Conservation (phyloP, 2,797 vertebrate species). For the Spondyliosoma cantharus region DNA sequence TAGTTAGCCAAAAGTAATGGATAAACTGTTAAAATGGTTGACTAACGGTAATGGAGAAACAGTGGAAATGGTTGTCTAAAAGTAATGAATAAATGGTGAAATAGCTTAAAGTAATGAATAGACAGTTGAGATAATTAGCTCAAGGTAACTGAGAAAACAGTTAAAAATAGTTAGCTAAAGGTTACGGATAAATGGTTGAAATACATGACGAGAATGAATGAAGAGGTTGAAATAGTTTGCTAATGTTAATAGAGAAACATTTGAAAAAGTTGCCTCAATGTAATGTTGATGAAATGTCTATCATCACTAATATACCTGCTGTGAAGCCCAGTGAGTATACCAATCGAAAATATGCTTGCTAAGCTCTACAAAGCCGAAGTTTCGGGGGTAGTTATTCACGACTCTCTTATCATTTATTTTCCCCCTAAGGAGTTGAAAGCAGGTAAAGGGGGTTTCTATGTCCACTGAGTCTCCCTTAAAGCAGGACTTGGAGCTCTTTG, state of each 20-base stretch:
- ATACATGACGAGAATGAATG: too few relatives aligned
- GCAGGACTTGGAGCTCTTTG: conserved; percentile 15
- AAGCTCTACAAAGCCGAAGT: background rate
- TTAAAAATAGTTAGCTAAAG: too few relatives aligned
- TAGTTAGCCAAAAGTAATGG: too few relatives aligned
- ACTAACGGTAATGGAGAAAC: too few relatives aligned
- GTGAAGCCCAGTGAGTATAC: too few relatives aligned
- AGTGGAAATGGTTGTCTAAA: background rate
- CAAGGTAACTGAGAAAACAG: background rate
- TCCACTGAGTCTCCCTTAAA: background rate
- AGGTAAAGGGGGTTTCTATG: background rate
- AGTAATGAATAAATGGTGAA: background rate
- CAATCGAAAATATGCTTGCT: background rate
- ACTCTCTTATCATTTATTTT: background rate
- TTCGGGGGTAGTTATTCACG: background rate
- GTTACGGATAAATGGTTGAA: background rate
- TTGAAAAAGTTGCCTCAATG: background rate
- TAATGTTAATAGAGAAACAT: background rate
- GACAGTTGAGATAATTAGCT: background rate
- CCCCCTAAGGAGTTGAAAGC: background rate
- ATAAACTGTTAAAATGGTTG: too few relatives aligned
- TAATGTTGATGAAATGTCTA: too few relatives aligned
- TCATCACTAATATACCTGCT: too few relatives aligned
- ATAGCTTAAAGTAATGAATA: background rate
- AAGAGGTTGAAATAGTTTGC: background rate